Base-by-base conservation (phyloP, 2,113 vertebrate species). In the Crypturellus undulatus region DNA sequence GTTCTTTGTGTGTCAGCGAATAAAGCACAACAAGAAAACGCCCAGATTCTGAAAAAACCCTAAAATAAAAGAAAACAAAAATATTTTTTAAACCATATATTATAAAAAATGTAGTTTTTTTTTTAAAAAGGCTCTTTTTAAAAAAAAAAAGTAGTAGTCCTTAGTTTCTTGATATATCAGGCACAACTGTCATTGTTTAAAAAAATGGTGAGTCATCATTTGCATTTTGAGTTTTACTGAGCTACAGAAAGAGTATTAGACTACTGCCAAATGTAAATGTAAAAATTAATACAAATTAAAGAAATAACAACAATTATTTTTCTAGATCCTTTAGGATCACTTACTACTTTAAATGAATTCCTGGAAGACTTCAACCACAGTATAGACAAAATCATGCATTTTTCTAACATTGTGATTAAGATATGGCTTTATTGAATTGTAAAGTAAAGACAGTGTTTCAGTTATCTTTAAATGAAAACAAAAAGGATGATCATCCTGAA, bases 21-120 rank as follows among this genome's bases (percentile, higher is more conserved):
- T 99, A 99, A 63, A 99, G 96, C 62, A 99, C 98, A 54, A 99
- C 92, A 86, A 99, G 98, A 95, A 99, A 99, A 28, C 97, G 93
- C 18, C 98, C 96, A 25, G 96, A 98, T 93, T 99, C 99, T 1
- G 99, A 99, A 92, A 99, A 96, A 75, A 99, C 98, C 72, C 99
- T 99, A 28, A 87, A 93, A 63, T 52, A 79, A 36, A 32, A 92
- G 32, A 77, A 72, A 43, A 54, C 38, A 77, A 68, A 32, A 20
- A 0, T 2, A 28, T 51, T 47, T 47, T 20, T 20, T 9, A 47
- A 47, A 47, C 34, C 16, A 13, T 28, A 47, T 15, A 3, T 70
- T 70, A 30, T 58, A 77, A 36, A 91, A 91, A 18, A 47, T 47
- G 45, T 47, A 18, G 7, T 45, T 45, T 45, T 17, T 47, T 47